Evolutionary conservation across 2,888 invertebrate species (phyloP).

Genomic region (Ophion ventricosus): DNA sequence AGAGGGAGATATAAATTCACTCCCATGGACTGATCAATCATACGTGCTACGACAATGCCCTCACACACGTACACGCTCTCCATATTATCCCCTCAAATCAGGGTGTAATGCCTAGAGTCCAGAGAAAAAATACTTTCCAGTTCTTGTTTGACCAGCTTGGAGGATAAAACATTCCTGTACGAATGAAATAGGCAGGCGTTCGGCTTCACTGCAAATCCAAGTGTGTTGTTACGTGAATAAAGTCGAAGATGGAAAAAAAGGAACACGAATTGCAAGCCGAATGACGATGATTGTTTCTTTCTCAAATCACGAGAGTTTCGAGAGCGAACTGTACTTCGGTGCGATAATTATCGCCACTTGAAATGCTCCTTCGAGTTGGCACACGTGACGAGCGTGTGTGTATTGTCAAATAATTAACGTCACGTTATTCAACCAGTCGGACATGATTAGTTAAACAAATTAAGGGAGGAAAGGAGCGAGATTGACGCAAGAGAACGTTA

Average conservation of each 20-base stretch:
- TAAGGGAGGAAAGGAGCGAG: constrained; percentile 70
- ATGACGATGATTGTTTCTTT: background rate
- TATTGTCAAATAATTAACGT: constrained; percentile 81
- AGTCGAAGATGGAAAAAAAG: too few species aligned
- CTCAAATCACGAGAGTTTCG: background rate
- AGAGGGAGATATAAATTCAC: constrained; percentile 62
- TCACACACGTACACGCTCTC: background rate
- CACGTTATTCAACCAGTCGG: constrained; percentile 61
- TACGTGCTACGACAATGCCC: constrained; percentile 55
- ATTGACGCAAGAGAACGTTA: constrained; percentile 76
- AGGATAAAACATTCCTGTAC: background rate
- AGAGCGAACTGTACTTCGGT: background rate
- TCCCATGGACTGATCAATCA: constrained; percentile 68
- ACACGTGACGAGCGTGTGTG: constrained; percentile 66
- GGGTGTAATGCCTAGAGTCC: constrained; percentile 41
- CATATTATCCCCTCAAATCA: constrained; percentile 50
- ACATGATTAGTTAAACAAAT: constrained; percentile 81
- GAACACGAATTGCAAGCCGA: too few species aligned
- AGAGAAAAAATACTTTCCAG: constrained; percentile 35
- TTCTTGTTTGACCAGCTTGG: constrained; percentile 59
- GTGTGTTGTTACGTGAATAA: too few species aligned
- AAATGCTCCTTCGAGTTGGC: background rate
- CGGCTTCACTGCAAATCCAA: too few species aligned
- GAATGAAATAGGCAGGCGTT: background rate
- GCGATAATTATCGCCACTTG: constrained; percentile 46